Evolutionary conservation across 1,140 invertebrate genomes (phyloP).

Genomic region (Bombus ignitus): DNA sequence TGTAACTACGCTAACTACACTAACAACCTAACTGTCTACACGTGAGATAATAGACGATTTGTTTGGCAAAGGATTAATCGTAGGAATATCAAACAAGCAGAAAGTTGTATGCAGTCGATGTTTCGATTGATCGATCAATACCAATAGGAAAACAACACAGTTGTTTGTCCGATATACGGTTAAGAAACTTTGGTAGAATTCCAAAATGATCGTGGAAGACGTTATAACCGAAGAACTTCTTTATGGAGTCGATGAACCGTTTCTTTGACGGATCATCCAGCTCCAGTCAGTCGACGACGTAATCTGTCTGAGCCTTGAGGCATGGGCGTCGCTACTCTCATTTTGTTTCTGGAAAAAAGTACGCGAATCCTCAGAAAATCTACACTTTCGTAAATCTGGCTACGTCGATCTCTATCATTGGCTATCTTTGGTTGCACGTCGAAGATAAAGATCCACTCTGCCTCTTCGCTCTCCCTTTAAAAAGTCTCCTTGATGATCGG

Average conservation of each 20-base stretch:
- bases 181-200: slow-evolving; percentile 58
- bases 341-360: slow-evolving; percentile 63
- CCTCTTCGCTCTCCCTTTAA: background rate
- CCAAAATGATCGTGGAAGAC: slow-evolving; percentile 60
- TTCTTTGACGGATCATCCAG: slow-evolving; percentile 74
- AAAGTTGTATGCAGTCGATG: background rate
- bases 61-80: too few relatives aligned
- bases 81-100: background rate
- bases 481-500: background rate
- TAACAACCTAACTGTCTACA: too few relatives aligned
- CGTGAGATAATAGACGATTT: too few relatives aligned
- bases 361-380: slow-evolving; percentile 50
- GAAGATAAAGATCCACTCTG: slow-evolving; percentile 25
- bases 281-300: slow-evolving; percentile 69
- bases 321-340: slow-evolving; percentile 52
- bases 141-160: slow-evolving; percentile 21
- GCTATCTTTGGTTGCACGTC: background rate
- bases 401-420: slow-evolving; percentile 3
- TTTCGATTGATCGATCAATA: slow-evolving; percentile 36
- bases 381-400: slow-evolving; percentile 12
- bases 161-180: slow-evolving; percentile 5
- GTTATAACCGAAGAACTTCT: slow-evolving; percentile 44
- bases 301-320: slow-evolving; percentile 73
- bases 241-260: slow-evolving; percentile 56
- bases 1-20: too few relatives aligned